Percentiles rank a stretch among this genome's conserved stretches.
phyloP scores from a whole-genome alignment of 2,797 vertebrate species.

The Pterois miles region DNA sequence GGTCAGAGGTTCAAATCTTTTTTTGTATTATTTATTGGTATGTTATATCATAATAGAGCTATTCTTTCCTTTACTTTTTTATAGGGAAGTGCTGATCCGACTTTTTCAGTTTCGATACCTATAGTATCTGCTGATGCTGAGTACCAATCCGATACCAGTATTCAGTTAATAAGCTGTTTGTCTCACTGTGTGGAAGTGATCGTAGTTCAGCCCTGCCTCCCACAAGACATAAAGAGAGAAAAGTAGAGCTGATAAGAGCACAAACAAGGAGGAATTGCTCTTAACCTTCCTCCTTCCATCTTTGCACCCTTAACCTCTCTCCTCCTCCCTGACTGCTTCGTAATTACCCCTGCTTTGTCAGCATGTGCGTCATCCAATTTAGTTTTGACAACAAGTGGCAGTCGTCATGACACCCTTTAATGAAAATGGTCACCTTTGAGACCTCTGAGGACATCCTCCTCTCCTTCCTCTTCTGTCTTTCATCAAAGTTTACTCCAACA shows the following conservation, averaged over 20 bases:
- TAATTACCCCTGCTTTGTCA: slow-evolving; percentile 26
- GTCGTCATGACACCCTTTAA: slow-evolving; percentile 55
- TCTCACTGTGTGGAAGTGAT: too few species aligned
- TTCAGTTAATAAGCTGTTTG: too few species aligned
- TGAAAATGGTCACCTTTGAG: slow-evolving; percentile 6
- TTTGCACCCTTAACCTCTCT: neutral
- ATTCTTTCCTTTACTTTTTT: too few species aligned
- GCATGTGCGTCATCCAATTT: slow-evolving; percentile 2
- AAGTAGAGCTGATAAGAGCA: neutral
- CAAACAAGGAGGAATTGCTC: neutral
- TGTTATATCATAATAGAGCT: too few species aligned
- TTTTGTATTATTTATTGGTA: too few species aligned
- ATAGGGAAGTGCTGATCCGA: too few species aligned
- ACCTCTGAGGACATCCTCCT: slow-evolving; percentile 1
- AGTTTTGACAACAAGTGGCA: slow-evolving; percentile 6
- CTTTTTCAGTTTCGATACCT: too few species aligned
- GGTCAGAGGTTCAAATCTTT: neutral
- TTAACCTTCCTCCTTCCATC: neutral
- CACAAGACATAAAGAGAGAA: neutral
- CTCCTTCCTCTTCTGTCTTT: neutral
- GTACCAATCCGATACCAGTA: too few species aligned
- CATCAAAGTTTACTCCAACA: neutral
- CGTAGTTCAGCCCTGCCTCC: neutral
- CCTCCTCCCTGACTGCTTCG: neutral
- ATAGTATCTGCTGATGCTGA: too few species aligned